Conservation (phyloP, 2,888 invertebrate genomes). For the Furcula furcula region DNA sequence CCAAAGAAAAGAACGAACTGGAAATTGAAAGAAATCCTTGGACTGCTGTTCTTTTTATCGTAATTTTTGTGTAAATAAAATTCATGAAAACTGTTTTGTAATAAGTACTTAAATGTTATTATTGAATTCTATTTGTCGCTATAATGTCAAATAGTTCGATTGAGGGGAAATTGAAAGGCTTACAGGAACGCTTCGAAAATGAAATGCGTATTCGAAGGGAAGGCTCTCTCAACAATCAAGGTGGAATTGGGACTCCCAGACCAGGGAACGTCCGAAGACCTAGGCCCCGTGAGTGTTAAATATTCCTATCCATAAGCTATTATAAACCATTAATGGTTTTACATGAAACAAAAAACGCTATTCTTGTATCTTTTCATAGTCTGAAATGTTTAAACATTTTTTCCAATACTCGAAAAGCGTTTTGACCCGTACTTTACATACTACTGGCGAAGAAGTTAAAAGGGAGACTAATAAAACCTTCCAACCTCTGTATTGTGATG, state of each 20-base stretch:
- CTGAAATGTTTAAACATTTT: too few species aligned
- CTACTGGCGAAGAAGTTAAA: too few species aligned
- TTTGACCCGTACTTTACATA: too few species aligned
- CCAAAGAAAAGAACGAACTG: too few species aligned
- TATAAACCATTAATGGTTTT: too few species aligned
- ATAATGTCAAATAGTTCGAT: constrained; percentile 87
- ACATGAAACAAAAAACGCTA: too few species aligned
- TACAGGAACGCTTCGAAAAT: constrained; percentile 89
- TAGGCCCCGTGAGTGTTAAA: constrained; percentile 82
- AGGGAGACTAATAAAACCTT: too few species aligned
- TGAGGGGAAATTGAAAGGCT: constrained; percentile 90
- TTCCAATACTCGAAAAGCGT: too few species aligned
- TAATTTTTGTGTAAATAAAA: constrained; percentile 70
- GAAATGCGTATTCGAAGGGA: constrained; percentile 84
- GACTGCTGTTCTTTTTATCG: constrained; percentile 65
- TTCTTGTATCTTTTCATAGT: too few species aligned
- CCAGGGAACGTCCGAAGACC: constrained; percentile 82
- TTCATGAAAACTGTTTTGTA: constrained; percentile 54
- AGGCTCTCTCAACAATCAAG: constrained; percentile 81
- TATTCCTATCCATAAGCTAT: too few species aligned
- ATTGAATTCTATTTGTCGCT: constrained; percentile 47
- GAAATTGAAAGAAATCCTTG: constrained; percentile 67
- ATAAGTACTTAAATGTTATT: constrained; percentile 64
- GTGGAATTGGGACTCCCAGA: constrained; percentile 74
- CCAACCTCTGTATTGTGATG: too few species aligned